phyloP scores from a whole-genome alignment of 1,140 invertebrate genomes.

The Trypoxylus dichotomus region DNA sequence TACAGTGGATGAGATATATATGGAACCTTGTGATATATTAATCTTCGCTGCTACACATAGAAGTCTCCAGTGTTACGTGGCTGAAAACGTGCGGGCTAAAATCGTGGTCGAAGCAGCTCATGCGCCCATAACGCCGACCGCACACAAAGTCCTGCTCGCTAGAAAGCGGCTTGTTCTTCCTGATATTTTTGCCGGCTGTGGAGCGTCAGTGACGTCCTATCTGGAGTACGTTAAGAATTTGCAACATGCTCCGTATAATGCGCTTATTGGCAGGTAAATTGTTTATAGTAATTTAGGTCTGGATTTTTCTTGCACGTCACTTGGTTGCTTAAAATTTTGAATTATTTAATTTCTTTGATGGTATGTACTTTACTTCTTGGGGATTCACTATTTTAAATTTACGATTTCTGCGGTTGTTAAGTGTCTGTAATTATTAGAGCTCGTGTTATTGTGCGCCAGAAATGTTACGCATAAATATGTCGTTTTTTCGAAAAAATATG shows the following conservation, averaged over 20 bases:
- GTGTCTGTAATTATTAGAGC: too few species aligned
- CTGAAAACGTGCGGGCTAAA: slow-evolving; percentile 63
- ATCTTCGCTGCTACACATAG: slow-evolving; percentile 86
- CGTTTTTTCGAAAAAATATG: too few species aligned
- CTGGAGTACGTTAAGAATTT: slow-evolving; percentile 83
- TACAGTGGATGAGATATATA: slow-evolving; percentile 65
- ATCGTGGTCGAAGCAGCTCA: slow-evolving; percentile 80
- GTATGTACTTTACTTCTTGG: too few species aligned
- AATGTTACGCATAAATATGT: too few species aligned
- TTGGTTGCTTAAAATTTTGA: too few species aligned
- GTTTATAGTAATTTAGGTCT: neutral
- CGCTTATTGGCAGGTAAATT: slow-evolving; percentile 10
- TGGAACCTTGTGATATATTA: slow-evolving; percentile 83
- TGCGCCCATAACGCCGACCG: slow-evolving; percentile 83
- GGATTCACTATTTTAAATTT: too few species aligned
- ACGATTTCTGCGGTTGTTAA: too few species aligned
- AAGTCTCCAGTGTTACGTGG: slow-evolving; percentile 75
- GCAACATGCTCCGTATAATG: neutral
- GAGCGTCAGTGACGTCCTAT: slow-evolving; percentile 89
- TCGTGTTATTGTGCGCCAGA: too few species aligned
- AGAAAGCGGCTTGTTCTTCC: slow-evolving; percentile 79
- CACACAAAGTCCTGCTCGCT: slow-evolving; percentile 72
- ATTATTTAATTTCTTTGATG: too few species aligned
- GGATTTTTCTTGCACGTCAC: too few species aligned
- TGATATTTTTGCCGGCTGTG: slow-evolving; percentile 82